A percentile compares a stretch with the other conserved stretches of the same genome.
Conservation (phyloP, 2,888 invertebrate species). For the Alsophila aescularia region DNA sequence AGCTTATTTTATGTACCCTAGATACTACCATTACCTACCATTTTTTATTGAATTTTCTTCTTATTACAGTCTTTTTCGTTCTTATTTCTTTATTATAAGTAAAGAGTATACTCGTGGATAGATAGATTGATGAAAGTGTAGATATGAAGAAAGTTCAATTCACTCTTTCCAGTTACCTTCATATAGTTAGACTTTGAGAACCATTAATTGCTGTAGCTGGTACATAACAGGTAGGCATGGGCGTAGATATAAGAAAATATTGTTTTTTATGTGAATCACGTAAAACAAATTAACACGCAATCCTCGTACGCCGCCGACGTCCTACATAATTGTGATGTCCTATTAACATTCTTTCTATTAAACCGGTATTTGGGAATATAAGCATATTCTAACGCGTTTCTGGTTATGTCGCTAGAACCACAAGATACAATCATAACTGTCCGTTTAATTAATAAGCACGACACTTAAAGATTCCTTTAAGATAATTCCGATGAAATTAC, state of each 20-base stretch:
- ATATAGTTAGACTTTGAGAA: not conserved
- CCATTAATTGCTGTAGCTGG: not conserved
- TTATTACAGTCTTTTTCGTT: too few relatives aligned
- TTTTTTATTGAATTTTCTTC: too few relatives aligned
- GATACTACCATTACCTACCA: too few relatives aligned
- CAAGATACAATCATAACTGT: conserved; percentile 30
- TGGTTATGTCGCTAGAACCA: conserved; percentile 20
- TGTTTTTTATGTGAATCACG: conserved; percentile 47
- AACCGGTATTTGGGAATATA: conserved; percentile 47
- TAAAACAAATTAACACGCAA: conserved; percentile 48
- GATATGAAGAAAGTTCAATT: too few relatives aligned
- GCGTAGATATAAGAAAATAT: conserved; percentile 31
- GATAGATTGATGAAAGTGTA: too few relatives aligned
- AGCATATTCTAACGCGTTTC: conserved; percentile 24
- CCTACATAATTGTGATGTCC: conserved; percentile 55
- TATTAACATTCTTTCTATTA: conserved; percentile 59
- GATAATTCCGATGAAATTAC: conserved; percentile 20
- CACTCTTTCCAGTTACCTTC: not conserved
- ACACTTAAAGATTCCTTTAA: conserved; percentile 22
- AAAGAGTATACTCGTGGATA: too few relatives aligned
- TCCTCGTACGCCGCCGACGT: conserved; percentile 51
- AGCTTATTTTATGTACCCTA: too few relatives aligned
- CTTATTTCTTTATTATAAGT: too few relatives aligned
- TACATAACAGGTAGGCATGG: not conserved
- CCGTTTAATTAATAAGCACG: conserved; percentile 25